Conservation (phyloP, 2,888 invertebrate species). For the Lasioglossum vierecki region DNA sequence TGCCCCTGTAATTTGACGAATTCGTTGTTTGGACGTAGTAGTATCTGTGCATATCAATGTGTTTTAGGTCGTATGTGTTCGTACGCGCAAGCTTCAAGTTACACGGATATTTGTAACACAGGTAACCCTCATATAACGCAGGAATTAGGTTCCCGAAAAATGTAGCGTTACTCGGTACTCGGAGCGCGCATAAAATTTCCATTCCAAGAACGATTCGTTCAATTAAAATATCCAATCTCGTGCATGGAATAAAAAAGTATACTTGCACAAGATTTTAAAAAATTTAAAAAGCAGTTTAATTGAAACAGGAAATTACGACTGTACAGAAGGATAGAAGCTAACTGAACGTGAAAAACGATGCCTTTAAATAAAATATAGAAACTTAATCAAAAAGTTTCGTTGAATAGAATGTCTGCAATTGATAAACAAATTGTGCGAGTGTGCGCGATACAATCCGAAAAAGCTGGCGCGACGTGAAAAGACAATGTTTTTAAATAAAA, state of each 20-base stretch:
- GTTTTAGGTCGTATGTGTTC: background rate
- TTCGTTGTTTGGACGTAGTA: background rate
- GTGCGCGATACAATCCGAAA: no score
- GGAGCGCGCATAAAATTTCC: background rate
- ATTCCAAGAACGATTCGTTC: background rate
- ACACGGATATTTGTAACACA: background rate
- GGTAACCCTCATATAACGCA: background rate
- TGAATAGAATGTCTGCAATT: background rate
- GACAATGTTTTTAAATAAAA: background rate
- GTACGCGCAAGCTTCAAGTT: background rate
- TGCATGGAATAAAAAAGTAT: background rate
- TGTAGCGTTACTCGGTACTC: background rate
- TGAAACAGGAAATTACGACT: background rate
- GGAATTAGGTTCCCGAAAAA: background rate
- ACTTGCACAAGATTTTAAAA: background rate
- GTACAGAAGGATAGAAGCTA: background rate
- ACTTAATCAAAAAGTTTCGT: background rate
- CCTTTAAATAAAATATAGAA: no score
- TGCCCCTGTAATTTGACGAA: background rate
- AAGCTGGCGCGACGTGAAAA: background rate
- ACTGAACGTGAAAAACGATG: background rate
- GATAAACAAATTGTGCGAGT: no score
- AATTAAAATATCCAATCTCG: background rate
- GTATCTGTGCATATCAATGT: background rate
- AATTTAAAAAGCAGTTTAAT: background rate